phyloP scores from a whole-genome alignment of 1,140 invertebrate genomes.

The Drosophila varians region DNA sequence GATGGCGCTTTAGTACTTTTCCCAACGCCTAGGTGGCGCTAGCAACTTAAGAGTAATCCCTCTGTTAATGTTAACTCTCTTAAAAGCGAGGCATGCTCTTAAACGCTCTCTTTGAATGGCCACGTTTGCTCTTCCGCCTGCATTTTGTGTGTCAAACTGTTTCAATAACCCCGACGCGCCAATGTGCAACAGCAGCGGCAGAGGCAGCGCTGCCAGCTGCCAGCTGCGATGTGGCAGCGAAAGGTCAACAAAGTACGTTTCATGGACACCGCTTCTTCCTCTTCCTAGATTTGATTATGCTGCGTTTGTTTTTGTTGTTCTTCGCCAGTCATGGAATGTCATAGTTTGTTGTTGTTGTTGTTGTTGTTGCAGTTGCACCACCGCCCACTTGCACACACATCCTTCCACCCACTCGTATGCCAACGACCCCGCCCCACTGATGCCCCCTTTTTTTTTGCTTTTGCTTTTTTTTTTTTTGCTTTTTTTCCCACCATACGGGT shows the following conservation, averaged over 20 bases:
- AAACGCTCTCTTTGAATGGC: slow-evolving; percentile 9
- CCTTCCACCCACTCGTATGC: slow-evolving; percentile 13
- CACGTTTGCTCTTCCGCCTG: slow-evolving; percentile 26
- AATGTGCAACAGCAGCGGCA: slow-evolving; percentile 36
- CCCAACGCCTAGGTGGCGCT: neutral
- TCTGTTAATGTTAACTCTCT: neutral
- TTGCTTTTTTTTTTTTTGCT: neutral
- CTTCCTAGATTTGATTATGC: slow-evolving; percentile 3
- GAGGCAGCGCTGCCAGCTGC: slow-evolving; percentile 16
- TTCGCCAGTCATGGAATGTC: slow-evolving; percentile 14
- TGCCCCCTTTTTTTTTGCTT: neutral
- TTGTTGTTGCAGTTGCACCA: neutral
- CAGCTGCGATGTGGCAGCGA: slow-evolving; percentile 19
- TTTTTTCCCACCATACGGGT: slow-evolving; percentile 6
- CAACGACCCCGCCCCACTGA: neutral
- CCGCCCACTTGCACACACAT: slow-evolving; percentile 15
- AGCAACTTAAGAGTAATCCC: neutral
- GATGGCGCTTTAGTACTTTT: neutral
- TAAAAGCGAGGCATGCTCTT: neutral
- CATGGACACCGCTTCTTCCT: slow-evolving; percentile 35
- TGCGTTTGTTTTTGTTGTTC: slow-evolving; percentile 15
- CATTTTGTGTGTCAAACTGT: slow-evolving; percentile 83
- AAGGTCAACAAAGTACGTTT: slow-evolving; percentile 74
- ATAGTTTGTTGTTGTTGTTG: neutral
- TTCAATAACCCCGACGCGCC: slow-evolving; percentile 79